Evolutionary conservation across 2,888 invertebrate species (phyloP).

Genomic region (Habroteleia sp.): DNA sequence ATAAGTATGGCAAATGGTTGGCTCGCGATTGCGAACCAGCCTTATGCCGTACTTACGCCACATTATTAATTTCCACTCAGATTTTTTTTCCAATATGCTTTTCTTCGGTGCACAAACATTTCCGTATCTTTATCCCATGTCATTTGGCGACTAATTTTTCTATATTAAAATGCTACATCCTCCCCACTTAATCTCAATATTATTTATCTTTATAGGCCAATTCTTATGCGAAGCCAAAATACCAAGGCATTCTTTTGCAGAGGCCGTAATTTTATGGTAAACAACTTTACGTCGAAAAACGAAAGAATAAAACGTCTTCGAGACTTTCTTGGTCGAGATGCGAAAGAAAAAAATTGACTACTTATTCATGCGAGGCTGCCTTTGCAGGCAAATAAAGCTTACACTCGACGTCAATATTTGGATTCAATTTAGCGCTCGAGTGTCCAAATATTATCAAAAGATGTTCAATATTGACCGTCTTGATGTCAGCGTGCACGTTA

Average conservation of each 20-base stretch:
- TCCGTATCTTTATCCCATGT: too few species aligned
- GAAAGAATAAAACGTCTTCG: conserved; percentile 10
- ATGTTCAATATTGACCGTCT: conserved; percentile 40
- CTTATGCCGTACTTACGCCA: too few species aligned
- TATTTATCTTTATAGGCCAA: conserved; percentile 35
- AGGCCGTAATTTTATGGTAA: conserved; percentile 48
- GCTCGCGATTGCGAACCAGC: too few species aligned
- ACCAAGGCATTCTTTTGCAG: conserved; percentile 43
- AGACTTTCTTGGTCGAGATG: conserved; percentile 34
- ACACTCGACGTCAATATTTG: conserved; percentile 49
- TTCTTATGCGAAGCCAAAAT: conserved; percentile 50
- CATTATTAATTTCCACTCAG: too few species aligned
- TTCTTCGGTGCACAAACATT: too few species aligned
- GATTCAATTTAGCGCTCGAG: conserved; percentile 48
- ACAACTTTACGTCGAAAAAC: conserved; percentile 25
- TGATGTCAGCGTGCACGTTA: conserved; percentile 13
- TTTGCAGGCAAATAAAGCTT: conserved; percentile 39
- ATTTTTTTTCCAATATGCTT: too few species aligned
- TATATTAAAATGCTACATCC: too few species aligned
- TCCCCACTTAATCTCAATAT: conserved; percentile 6
- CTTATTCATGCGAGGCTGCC: conserved; percentile 37
- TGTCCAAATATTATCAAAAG: conserved; percentile 32
- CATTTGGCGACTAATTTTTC: too few species aligned
- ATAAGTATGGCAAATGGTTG: too few species aligned
- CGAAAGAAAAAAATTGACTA: conserved; percentile 27